phyloP scores from a whole-genome alignment of 1,140 invertebrate species.

The Halictus rubicundus region DNA sequence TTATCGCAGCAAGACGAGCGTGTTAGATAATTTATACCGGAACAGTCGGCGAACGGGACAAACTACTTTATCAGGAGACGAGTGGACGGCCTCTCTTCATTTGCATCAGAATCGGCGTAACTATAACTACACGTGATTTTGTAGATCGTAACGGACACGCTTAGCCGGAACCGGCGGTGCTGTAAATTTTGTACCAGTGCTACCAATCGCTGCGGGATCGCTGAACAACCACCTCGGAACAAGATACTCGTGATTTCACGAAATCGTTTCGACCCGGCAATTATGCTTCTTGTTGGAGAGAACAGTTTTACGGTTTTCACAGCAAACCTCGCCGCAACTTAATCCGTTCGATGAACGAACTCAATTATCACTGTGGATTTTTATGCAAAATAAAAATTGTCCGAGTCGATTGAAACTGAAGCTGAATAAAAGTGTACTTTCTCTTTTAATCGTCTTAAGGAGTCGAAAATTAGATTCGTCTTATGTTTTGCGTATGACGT shows the following conservation, averaged over 20 bases:
- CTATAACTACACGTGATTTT: constrained; percentile 62
- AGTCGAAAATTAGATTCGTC: too few species aligned
- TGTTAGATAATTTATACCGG: constrained; percentile 57
- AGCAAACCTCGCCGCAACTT: too few species aligned
- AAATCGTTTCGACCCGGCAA: too few species aligned
- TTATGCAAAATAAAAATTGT: too few species aligned
- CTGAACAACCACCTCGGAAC: neutral
- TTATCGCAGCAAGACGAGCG: constrained; percentile 50
- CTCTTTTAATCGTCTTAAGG: too few species aligned
- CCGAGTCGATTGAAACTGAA: too few species aligned
- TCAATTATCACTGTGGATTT: too few species aligned
- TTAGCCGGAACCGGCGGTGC: constrained; percentile 8
- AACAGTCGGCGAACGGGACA: constrained; percentile 48
- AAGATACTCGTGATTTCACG: neutral
- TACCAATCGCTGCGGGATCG: neutral
- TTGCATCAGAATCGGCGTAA: constrained; percentile 59
- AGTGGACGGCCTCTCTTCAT: constrained; percentile 38
- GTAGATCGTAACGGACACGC: constrained; percentile 48
- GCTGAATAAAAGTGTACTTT: too few species aligned
- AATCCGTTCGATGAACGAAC: too few species aligned
- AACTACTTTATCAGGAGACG: constrained; percentile 59
- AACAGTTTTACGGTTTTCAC: too few species aligned
- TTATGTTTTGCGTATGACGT: too few species aligned
- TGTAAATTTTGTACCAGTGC: constrained; percentile 4
- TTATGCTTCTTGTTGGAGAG: too few species aligned